phyloP scores from a whole-genome alignment of 2,888 invertebrate genomes.

The Deilephila elpenor region DNA sequence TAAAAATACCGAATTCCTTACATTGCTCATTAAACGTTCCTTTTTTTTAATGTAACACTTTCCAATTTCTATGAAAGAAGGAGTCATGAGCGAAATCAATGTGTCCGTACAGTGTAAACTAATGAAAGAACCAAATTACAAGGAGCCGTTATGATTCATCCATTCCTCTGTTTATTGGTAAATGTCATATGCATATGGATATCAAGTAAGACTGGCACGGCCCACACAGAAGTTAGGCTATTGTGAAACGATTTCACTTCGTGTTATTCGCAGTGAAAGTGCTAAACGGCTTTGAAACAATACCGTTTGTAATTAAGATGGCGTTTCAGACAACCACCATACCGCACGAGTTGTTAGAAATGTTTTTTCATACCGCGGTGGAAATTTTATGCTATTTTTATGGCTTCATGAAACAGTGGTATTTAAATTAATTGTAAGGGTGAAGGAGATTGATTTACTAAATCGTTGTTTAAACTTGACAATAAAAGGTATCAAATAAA shows the following conservation, averaged over 20 bases:
- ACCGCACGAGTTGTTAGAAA: not conserved
- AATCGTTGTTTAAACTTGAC: too few relatives aligned
- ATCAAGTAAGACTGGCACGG: constrained; percentile 52
- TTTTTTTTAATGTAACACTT: constrained; percentile 43
- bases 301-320: constrained; percentile 47
- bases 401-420: not conserved
- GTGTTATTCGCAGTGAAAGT: constrained; percentile 69
- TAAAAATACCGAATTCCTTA: constrained; percentile 4
- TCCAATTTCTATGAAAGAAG: constrained; percentile 51
- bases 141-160: constrained; percentile 47
- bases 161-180: constrained; percentile 17
- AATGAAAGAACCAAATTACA: constrained; percentile 37
- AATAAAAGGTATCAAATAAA: too few relatives aligned
- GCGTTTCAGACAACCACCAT: constrained; percentile 9
- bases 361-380: not conserved
- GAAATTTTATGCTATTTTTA: not conserved
- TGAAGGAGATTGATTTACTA: too few relatives aligned
- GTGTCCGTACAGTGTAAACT: constrained; percentile 37
- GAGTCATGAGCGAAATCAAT: constrained; percentile 51
- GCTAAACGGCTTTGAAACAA: constrained; percentile 60
- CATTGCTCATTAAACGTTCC: not conserved
- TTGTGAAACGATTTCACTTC: constrained; percentile 71
- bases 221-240: constrained; percentile 58
- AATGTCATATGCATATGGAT: constrained; percentile 36
- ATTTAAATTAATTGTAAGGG: too few relatives aligned